These are phyloP conservation scores for Phrynosoma blainvillii DNA, from an alignment of 2,113 vertebrate genomes.

Conservation along the genomic window DNA sequence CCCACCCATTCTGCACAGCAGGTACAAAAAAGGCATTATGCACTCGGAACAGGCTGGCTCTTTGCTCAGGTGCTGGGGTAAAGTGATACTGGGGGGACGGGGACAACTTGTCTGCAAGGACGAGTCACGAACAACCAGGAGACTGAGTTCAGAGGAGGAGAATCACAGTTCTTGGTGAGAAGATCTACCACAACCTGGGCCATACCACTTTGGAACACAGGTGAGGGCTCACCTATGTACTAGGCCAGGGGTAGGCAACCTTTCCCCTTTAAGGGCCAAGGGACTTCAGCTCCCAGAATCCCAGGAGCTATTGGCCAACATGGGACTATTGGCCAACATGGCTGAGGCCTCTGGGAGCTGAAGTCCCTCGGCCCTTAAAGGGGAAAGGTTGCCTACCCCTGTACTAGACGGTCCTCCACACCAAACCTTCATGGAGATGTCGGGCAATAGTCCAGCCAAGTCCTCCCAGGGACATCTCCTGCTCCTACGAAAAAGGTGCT, in stretches of 20 bases:
- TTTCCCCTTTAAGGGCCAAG: too few relatives aligned
- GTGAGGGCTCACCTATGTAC: background rate
- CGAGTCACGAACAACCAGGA: background rate
- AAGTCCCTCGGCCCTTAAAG: too few relatives aligned
- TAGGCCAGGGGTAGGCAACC: too few relatives aligned
- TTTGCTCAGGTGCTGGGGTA: accelerated
- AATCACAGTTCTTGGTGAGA: background rate
- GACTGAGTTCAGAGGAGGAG: background rate
- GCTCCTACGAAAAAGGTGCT: background rate
- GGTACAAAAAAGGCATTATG: background rate
- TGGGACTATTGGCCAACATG: too few relatives aligned
- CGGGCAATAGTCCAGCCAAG: too few relatives aligned
- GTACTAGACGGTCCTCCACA: too few relatives aligned
- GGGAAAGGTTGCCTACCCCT: too few relatives aligned
- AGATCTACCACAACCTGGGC: background rate
- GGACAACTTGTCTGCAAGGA: background rate
- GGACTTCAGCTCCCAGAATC: too few relatives aligned
- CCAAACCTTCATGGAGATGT: too few relatives aligned
- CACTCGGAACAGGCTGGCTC: accelerated
- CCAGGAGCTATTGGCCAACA: too few relatives aligned
- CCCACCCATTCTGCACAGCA: background rate
- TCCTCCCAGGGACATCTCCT: too few relatives aligned
- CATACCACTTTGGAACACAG: background rate
- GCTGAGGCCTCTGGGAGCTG: too few relatives aligned
- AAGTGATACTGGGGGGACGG: background rate